Evolutionary conservation across 2,113 vertebrate genomes (phyloP), one percentile per base, ranked within the genome.

Genomic region (Blennius ocellaris): DNA sequence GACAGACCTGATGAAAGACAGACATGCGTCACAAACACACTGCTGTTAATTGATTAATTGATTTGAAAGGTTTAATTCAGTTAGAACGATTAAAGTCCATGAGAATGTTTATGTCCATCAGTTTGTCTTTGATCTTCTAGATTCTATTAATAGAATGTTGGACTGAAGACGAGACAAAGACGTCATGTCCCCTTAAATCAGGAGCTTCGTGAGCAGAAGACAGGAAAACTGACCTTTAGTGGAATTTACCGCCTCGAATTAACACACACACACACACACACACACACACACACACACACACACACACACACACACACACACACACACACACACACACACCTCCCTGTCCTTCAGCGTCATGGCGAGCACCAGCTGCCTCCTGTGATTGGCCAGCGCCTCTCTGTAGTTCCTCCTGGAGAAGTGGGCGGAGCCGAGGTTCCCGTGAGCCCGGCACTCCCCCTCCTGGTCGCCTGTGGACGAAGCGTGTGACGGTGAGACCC

Each of bases 341-440:
- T 97, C 95, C 92, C 96, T 95, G 87, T 99, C 95, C 94, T 99
- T 99, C 72, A 97, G 96, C 82, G 97, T 99, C 97, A 99, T 99
- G 89, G 96, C 96, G 9, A 98, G 95, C 74, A 99, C 94, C 76
- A 98, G 86, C 87, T 99, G 97, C 85, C 97, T 96, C 70, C 97
- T 94, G 94, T 99, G 97, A 92, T 96, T 98, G 45, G 96, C 96
- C 76, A 94, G 52, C 0, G 92, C 89, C 68, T 99, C 97, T 21
- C 97, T 94, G 81, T 97, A 99, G 41, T 95, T 98, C 80, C 97
- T 96, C 93, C 96, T 98, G 87, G 97, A 98, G 93, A 98, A 99
- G 94, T 96, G 96, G 86, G 97, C 97, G 11, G 97, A 98, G 87
- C 97, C 97, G 49, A 99, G 93, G 83, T 99, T 99, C 38, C 97